phyloP scores from a whole-genome alignment of 2,888 invertebrate genomes.

The Agonopterix heracliana region DNA sequence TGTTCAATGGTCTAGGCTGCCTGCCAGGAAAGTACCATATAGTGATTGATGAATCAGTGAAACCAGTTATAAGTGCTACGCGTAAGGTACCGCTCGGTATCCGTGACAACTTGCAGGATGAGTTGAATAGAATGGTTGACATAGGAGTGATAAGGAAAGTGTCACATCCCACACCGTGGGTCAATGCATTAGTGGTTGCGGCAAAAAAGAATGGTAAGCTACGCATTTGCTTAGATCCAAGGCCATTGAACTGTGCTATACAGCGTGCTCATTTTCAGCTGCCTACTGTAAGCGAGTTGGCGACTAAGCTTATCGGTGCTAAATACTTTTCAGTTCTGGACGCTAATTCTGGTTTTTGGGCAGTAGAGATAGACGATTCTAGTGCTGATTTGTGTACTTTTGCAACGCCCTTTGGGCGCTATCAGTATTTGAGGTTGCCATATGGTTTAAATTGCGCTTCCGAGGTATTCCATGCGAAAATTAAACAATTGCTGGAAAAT shows the following conservation, averaged over 20 bases:
- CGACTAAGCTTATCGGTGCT: conserved; percentile 4
- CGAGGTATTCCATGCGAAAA: too few relatives aligned
- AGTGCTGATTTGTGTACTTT: conserved; percentile 22
- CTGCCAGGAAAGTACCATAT: conserved; percentile 13
- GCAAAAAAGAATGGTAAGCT: conserved; percentile 7
- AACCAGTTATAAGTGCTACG: conserved; percentile 10
- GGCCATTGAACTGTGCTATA: conserved; percentile 5
- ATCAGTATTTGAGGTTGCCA: conserved; percentile 16
- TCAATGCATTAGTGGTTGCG: conserved; percentile 11
- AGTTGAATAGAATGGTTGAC: conserved; percentile 7
- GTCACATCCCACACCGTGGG: conserved; percentile 13
- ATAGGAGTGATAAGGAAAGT: conserved; percentile 12
- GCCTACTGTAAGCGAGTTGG: conserved; percentile 1
- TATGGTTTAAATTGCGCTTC: conserved; percentile 12
- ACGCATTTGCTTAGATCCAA: conserved; percentile 7
- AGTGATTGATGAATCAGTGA: conserved; percentile 6
- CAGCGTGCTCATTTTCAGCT: conserved; percentile 9
- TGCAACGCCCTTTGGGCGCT: conserved; percentile 13
- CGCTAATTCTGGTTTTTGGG: conserved; percentile 20
- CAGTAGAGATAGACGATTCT: conserved; percentile 12
- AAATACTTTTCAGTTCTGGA: conserved; percentile 12
- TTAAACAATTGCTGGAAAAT: conserved; percentile 2
- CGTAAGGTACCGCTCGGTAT: conserved; percentile 10
- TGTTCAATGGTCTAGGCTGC: conserved; percentile 11
- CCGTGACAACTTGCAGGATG: conserved; percentile 1